phyloP scores from a whole-genome alignment of 2,888 invertebrate species.

The Metopia argyrocephala region DNA sequence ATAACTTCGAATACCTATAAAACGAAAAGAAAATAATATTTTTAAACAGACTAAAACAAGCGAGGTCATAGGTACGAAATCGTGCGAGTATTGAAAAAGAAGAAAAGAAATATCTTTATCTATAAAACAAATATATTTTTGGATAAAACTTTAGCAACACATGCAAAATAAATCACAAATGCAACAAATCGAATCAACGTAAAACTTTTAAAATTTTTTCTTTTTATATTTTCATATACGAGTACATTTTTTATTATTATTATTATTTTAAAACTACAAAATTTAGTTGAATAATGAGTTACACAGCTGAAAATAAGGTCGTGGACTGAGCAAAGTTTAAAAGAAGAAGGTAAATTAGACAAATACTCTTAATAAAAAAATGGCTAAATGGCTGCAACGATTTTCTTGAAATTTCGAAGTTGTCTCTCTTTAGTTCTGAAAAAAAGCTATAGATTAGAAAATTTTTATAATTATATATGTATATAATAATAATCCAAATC shows the following conservation, averaged over 20 bases:
- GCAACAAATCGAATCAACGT: slow-evolving; percentile 67
- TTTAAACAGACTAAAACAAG: not conserved
- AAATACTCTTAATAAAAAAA: no score
- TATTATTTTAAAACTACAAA: slow-evolving; percentile 40
- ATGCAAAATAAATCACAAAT: slow-evolving; percentile 67
- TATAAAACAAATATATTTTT: slow-evolving; percentile 62
- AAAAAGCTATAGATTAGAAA: no score
- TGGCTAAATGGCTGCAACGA: no score
- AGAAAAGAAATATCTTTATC: slow-evolving; percentile 52
- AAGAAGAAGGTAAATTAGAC: no score
- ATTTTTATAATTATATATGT: no score
- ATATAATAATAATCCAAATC: no score
- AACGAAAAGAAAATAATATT: slow-evolving; percentile 4
- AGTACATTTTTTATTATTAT: not conserved
- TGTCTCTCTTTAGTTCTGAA: no score
- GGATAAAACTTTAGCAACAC: slow-evolving; percentile 60
- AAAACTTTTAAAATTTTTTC: slow-evolving; percentile 48
- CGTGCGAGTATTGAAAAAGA: not conserved
- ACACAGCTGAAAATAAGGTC: slow-evolving; percentile 35
- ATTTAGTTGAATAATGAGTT: slow-evolving; percentile 1
- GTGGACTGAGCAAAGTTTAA: not conserved
- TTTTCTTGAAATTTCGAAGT: no score
- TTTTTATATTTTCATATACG: slow-evolving; percentile 3
- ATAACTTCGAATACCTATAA: slow-evolving; percentile 40
- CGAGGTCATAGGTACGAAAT: not conserved